Evolutionary conservation across 2,797 vertebrate species (phyloP).

Genomic region (Paguma larvata): DNA sequence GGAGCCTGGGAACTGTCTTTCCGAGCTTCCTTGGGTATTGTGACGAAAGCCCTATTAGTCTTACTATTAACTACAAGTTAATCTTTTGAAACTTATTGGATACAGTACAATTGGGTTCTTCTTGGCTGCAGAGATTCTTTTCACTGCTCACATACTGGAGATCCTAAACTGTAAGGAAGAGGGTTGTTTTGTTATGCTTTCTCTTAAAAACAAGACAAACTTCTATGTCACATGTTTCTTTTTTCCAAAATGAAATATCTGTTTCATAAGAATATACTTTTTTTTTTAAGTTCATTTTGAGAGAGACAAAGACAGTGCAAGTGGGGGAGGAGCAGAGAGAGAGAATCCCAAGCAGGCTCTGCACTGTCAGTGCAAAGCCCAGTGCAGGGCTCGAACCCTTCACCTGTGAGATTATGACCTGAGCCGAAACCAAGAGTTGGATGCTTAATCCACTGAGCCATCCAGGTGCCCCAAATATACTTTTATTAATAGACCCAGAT

Average conservation of each 20-base stretch:
- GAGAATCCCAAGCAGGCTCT: no score
- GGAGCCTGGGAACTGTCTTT: not conserved
- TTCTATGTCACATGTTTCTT: not conserved
- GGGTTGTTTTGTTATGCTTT: not conserved
- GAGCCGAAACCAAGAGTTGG: no score
- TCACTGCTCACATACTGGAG: no score
- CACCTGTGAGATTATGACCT: no score
- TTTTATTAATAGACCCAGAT: constrained; percentile 3
- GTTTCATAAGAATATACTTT: not conserved
- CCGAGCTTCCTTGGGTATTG: not conserved
- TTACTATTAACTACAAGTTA: constrained; percentile 10
- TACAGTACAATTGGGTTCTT: not conserved
- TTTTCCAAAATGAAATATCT: not conserved
- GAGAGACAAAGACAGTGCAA: no score
- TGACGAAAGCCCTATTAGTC: not conserved
- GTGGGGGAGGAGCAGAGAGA: no score
- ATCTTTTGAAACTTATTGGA: not conserved
- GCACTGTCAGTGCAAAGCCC: no score
- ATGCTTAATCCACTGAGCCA: no score
- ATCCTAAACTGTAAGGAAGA: not conserved
- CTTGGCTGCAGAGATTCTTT: not conserved
- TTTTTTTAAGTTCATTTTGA: no score
- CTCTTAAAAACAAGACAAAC: constrained; percentile 40
- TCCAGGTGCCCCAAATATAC: not conserved
- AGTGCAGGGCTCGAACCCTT: no score